Evolutionary conservation across 2,113 vertebrate species (phyloP), one percentile per base, ranked within the genome.

Genomic region (Coptodon bakossiorum): DNA sequence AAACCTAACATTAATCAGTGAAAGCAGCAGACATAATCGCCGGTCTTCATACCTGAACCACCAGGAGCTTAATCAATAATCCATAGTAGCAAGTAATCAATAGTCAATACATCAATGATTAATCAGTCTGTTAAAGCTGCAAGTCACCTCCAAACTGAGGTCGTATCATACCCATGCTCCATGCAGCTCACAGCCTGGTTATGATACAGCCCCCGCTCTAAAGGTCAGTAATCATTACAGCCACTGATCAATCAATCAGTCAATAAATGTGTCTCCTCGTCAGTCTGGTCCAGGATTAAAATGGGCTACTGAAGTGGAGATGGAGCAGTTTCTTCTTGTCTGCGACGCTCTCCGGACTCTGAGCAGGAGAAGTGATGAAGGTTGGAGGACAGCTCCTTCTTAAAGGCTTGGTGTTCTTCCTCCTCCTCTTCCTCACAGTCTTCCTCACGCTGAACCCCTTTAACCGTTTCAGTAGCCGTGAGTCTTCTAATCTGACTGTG

Each of bases 91-190:
- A 66, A 66, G 31, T 66, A 76, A 29, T 76, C 43, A 50, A 29
- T 76, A 48, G 43, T 48, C 16, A 48, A 34, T 78, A 31, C 45
- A 78, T 31, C 16, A 78, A 11, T 50, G 10, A 78, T n/a, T n/a
- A 78, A 78, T 52, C 73, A 78, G 10, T 31, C 24, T 78, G 19
- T 19, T 50, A 7, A 66, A 11, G 29, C 40, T 86, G 91, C 40
- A 61, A 40, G 22, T 45, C 19, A 84, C 86, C 88, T 90, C 53
- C 80, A 86, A 85, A 88, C 90, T 85, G 88, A 95, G 91, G 92
- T 94, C 87, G 89, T 95, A 94, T 95, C 91, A 95, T 94, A 95
- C 95, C 95, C 94, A 95, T 95, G 90, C 93, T 61, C 24, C 71
- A 17, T 84, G 6, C 54, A 78, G 24, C 13, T 14, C 76, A 92